Percentiles rank a stretch among this genome's conserved stretches.
These are phyloP conservation scores for Microctenopoma steveboyesi DNA, from an alignment of 2,797 vertebrate genomes.

Conservation along the genomic window DNA sequence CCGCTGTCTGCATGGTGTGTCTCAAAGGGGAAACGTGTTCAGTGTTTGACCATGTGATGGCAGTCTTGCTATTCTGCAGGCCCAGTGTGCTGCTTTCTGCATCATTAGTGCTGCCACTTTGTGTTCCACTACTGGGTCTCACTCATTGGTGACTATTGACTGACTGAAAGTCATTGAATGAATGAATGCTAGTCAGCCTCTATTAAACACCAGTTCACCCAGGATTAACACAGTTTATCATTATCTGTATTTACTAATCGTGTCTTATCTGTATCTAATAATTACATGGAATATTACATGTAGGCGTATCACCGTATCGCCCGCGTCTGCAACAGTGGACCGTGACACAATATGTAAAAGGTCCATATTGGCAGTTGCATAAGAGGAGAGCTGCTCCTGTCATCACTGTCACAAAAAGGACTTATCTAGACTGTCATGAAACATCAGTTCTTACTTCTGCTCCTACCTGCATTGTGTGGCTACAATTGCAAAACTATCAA, in stretches of 20 bases:
- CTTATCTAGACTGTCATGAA: conserved; percentile 21
- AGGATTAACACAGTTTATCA: conserved; percentile 15
- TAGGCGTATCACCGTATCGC: not conserved
- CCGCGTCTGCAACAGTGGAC: not conserved
- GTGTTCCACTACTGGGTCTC: conserved; percentile 5
- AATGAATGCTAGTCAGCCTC: conserved; percentile 17
- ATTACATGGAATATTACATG: not conserved
- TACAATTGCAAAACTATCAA: conserved; percentile 33
- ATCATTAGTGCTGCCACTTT: conserved; percentile 9
- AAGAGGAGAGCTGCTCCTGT: conserved; percentile 1
- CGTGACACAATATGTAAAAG: not conserved
- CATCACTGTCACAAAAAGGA: conserved; percentile 25
- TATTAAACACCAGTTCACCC: conserved; percentile 20
- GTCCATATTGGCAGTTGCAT: not conserved
- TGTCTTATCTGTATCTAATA: not conserved
- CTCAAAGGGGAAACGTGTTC: conserved; percentile 24
- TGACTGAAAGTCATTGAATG: conserved; percentile 22
- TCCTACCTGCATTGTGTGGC: conserved; percentile 21
- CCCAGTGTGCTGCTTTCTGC: not conserved
- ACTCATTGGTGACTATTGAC: conserved; percentile 35
- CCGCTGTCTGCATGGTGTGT: conserved; percentile 27
- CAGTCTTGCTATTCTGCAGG: conserved; percentile 67
- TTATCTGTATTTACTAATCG: not conserved
- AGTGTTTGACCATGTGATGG: conserved; percentile 68
- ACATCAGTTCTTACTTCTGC: conserved; percentile 12